Evolutionary conservation across 2,797 vertebrate genomes (phyloP).

Genomic region (Forpus xanthops): DNA sequence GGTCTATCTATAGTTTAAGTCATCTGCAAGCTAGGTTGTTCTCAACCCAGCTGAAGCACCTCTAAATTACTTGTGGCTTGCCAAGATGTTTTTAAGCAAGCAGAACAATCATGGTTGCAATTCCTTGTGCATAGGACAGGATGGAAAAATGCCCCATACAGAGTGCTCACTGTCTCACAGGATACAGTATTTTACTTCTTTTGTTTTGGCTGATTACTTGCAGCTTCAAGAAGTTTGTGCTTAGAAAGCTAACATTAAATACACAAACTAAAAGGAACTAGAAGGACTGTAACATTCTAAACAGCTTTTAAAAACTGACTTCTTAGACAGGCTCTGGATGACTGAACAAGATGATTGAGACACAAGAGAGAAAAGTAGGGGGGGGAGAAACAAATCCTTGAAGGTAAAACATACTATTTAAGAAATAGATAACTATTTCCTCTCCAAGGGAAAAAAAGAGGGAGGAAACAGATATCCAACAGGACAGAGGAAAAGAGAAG

Average conservation of each 20-base stretch:
- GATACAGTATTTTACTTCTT: background rate
- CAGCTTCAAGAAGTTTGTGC: background rate
- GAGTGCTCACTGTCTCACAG: background rate
- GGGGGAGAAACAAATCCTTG: background rate
- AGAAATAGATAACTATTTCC: background rate
- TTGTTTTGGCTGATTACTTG: conserved; percentile 27
- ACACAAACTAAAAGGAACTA: background rate
- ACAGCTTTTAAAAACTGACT: background rate
- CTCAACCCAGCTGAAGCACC: background rate
- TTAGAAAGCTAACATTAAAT: background rate
- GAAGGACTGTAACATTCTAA: background rate
- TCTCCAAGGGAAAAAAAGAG: background rate
- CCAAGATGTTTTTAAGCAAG: background rate
- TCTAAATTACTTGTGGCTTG: background rate
- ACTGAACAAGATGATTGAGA: background rate
- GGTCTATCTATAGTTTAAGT: background rate
- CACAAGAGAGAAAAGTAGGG: background rate
- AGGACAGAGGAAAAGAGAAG: background rate
- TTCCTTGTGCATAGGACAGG: background rate
- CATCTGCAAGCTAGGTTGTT: background rate
- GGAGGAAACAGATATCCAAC: background rate
- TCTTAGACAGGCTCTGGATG: background rate
- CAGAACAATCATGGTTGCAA: conserved; percentile 1
- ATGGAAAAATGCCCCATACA: background rate
- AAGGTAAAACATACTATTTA: background rate